These are phyloP conservation scores for Hirundichthys speculiger DNA, from an alignment of 2,113 vertebrate species.

Conservation along the genomic window DNA sequence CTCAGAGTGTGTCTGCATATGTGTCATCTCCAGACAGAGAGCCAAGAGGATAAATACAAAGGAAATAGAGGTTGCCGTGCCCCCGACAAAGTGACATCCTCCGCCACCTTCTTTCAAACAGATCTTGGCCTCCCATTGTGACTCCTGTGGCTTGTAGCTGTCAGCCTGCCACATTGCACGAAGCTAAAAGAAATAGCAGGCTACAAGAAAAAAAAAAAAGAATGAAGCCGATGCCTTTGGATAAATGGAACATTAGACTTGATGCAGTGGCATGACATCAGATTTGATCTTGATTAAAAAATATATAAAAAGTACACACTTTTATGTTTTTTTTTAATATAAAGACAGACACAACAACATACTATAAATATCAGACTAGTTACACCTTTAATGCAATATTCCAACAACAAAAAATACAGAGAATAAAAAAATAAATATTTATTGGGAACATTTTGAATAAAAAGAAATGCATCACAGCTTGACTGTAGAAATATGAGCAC, in stretches of 20 bases:
- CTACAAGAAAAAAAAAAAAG: slow-evolving; percentile 3
- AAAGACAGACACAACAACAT: too few species aligned
- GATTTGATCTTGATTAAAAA: too few species aligned
- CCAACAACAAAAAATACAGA: too few species aligned
- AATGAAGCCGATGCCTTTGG: slow-evolving; percentile 1
- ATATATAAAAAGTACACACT: too few species aligned
- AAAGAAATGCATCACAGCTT: too few species aligned
- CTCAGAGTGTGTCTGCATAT: background rate
- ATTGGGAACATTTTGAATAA: too few species aligned
- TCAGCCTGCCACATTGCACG: slow-evolving; percentile 30
- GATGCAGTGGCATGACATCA: too few species aligned
- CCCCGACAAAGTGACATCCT: slow-evolving; percentile 38
- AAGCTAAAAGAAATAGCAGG: slow-evolving; percentile 10
- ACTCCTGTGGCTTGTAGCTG: slow-evolving; percentile 32
- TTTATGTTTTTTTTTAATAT: too few species aligned
- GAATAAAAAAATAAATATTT: too few species aligned
- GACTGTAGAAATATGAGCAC: too few species aligned
- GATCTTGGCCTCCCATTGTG: slow-evolving; percentile 23
- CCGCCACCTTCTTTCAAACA: slow-evolving; percentile 41
- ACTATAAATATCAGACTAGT: too few species aligned
- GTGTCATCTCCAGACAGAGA: slow-evolving; percentile 26
- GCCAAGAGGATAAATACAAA: slow-evolving; percentile 42
- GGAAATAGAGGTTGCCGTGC: slow-evolving; percentile 52
- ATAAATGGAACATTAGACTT: background rate
- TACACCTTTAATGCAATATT: too few species aligned